phyloP scores from a whole-genome alignment of 2,888 invertebrate species.

The Periphyllus acericola region DNA sequence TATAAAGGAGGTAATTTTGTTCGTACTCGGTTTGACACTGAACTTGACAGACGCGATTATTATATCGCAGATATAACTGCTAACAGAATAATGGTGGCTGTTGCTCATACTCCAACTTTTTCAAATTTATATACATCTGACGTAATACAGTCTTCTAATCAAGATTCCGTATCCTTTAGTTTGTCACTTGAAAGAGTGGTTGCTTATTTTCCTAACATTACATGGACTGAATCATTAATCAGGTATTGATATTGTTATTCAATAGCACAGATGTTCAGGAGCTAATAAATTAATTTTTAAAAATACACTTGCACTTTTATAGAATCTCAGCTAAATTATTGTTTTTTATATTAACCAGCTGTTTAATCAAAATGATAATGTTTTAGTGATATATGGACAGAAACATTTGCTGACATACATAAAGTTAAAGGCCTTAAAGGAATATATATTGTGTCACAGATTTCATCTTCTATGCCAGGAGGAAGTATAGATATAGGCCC shows the following conservation, averaged over 20 bases:
- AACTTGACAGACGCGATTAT: constrained; percentile 75
- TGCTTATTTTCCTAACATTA: constrained; percentile 84
- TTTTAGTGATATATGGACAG: constrained; percentile 79
- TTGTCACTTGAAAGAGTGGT: constrained; percentile 83
- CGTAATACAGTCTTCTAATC: constrained; percentile 70
- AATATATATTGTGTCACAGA: constrained; percentile 88
- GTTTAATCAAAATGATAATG: background rate
- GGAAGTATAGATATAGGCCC: constrained; percentile 73
- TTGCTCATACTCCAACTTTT: constrained; percentile 78
- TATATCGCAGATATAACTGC: constrained; percentile 87
- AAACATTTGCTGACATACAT: constrained; percentile 87
- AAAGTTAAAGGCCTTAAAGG: constrained; percentile 87
- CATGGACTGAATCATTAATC: constrained; percentile 84
- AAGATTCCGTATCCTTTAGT: constrained; percentile 75
- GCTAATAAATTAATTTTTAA: too few species aligned
- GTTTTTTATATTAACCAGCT: too few species aligned
- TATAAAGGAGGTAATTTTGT: constrained; percentile 78
- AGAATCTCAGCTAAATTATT: too few species aligned
- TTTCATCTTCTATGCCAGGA: constrained; percentile 69
- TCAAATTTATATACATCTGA: constrained; percentile 87
- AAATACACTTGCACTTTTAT: too few species aligned
- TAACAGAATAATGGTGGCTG: constrained; percentile 82
- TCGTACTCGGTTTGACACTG: constrained; percentile 80
- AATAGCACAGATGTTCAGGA: background rate
- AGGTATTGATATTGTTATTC: constrained; percentile 70